A percentile compares a stretch with the other conserved stretches of the same genome.
phyloP scores from a whole-genome alignment of 2,797 vertebrate genomes.

The Carapus acus region DNA sequence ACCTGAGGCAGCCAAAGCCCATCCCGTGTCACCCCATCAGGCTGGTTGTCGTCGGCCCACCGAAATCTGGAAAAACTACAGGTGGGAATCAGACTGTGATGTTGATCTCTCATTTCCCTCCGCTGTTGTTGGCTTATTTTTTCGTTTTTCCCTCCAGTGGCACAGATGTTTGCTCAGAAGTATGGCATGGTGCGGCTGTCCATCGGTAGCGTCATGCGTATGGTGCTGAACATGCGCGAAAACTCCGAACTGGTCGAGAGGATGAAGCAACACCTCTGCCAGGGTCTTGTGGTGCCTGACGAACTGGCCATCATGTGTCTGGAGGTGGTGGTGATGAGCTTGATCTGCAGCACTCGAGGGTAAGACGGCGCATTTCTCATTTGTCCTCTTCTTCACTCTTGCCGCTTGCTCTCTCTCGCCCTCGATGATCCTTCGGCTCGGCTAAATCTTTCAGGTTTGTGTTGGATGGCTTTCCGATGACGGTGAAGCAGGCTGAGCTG shows the following conservation, averaged over 20 bases:
- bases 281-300: constrained; percentile 80
- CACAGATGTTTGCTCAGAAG: constrained; percentile 72
- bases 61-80: constrained; percentile 94
- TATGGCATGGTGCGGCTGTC: constrained; percentile 81
- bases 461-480: constrained; percentile 89
- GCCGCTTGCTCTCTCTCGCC: background rate
- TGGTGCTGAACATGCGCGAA: constrained; percentile 68
- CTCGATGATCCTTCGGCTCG: no score
- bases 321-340: constrained; percentile 78
- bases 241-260: constrained; percentile 73
- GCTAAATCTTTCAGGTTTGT: constrained; percentile 74
- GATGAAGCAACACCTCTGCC: constrained; percentile 74
- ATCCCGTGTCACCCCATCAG: constrained; percentile 75
- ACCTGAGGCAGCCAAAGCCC: constrained; percentile 82
- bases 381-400: background rate
- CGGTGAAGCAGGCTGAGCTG: constrained; percentile 76
- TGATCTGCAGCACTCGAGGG: constrained; percentile 77
- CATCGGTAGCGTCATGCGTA: constrained; percentile 75
- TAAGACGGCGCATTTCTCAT: constrained; percentile 44
- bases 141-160: constrained; percentile 69
- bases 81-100: constrained; percentile 69
- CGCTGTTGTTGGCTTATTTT: background rate
- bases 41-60: constrained; percentile 83
- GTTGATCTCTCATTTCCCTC: no score
- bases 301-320: constrained; percentile 84